Evolutionary conservation across 35 echinoderm and acorn worm species (phyloP).

Genomic region (Ophiothrix spiculata): DNA sequence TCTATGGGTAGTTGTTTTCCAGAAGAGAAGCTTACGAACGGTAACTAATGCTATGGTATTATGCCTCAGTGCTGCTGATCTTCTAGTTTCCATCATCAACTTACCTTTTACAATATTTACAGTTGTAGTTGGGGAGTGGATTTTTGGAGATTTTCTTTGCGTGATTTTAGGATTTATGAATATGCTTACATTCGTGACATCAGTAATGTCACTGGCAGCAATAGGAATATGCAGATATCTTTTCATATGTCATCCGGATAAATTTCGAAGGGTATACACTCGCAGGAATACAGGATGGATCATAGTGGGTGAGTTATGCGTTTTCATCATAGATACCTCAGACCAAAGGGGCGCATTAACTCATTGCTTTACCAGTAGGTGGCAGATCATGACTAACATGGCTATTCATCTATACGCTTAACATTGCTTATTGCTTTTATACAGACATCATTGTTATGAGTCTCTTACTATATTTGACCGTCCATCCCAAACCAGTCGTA

Average conservation of each 20-base stretch:
- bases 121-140: slow-evolving; percentile 37
- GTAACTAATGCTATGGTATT: slow-evolving; percentile 82
- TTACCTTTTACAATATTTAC: slow-evolving; percentile 85
- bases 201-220: slow-evolving; percentile 93
- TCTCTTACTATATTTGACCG: too few species aligned
- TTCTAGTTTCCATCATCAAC: slow-evolving; percentile 68
- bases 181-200: slow-evolving; percentile 85
- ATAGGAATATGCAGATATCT: slow-evolving; percentile 92
- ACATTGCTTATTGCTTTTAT: too few species aligned
- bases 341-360: too few species aligned
- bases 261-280: slow-evolving; percentile 59
- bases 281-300: slow-evolving; percentile 54
- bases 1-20: slow-evolving; percentile 77
- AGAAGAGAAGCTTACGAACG: slow-evolving; percentile 51
- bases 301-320: slow-evolving; percentile 64
- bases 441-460: too few species aligned
- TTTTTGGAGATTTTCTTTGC: slow-evolving; percentile 42
- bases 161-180: slow-evolving; percentile 63
- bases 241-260: slow-evolving; percentile 70
- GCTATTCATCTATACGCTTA: too few species aligned
- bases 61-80: slow-evolving; percentile 85
- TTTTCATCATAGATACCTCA: too few species aligned
- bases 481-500: too few species aligned
- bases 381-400: too few species aligned
- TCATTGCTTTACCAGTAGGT: too few species aligned